Evolutionary conservation across 2,113 vertebrate genomes (phyloP), one percentile per base, ranked within the genome.

Genomic region (Nothocercus nigrocapillus): DNA sequence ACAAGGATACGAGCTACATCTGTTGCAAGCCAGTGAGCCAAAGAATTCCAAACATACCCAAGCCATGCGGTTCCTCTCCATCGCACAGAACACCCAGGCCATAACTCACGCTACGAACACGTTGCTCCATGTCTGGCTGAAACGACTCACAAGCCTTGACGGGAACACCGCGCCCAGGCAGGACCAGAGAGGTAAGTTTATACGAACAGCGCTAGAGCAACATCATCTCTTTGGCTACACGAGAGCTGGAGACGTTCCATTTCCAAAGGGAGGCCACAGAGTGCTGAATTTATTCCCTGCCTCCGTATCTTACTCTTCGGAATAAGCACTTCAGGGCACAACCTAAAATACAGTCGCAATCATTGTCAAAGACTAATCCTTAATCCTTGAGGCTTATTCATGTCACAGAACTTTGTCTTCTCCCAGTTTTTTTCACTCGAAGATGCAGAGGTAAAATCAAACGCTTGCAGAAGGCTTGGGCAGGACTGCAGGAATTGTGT

Each of bases 281-380:
- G 18, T 28, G 25, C 62, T 30, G 61, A 49, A 75, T 84, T 84
- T 86, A 63, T 78, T 76, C 38, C 81, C 51, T 76, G 32, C 21
- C 19, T 88, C 47, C 7, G 51, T 74, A 9, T n/a, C 13, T 36
- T 78, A 36, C 40, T 72, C n/a, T 24, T 74, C 56, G 44, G 66
- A 73, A 87, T 75, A 12, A 84, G n/a, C 83, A 92, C 80, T 69
- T 53, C n/a, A 81, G 91, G 69, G 42, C 66, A 74, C 59, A 63
- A 83, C 59, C 69, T 40, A 44, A 90, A 90, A 85, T 18, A 81
- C 40, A 90, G 11, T 36, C 53, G 25, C 38, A 59, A 36, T 84
- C 84, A 18, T 22, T 56, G 25, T 54, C 82, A 54, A 53, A 66
- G 49, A 56, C 30, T 81, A 62, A 78, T 30, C 68, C 36, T 83